These are phyloP conservation scores for Lampris megalopsis DNA, from an alignment of 2,113 vertebrate species.

Conservation along the genomic window DNA sequence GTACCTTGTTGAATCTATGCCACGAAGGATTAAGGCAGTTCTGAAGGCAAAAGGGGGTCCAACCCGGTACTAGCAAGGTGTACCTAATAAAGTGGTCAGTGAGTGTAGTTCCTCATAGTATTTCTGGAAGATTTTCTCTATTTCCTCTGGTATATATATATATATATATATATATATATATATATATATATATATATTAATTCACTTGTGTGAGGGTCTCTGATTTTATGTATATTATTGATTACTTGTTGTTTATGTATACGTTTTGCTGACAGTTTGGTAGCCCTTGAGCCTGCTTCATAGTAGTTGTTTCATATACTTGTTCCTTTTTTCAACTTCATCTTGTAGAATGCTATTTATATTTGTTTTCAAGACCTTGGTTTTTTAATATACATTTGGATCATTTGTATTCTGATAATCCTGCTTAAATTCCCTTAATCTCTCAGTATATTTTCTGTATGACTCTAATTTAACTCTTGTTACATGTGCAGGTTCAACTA, in stretches of 20 bases:
- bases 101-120: neutral
- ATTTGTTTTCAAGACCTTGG: neutral
- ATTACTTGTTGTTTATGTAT: neutral
- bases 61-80: too few relatives aligned
- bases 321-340: neutral
- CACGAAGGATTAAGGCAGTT: too few relatives aligned
- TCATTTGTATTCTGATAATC: conserved; percentile 1
- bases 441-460: neutral
- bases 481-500: too few relatives aligned
- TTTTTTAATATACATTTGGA: neutral
- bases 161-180: neutral
- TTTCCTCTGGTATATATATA: neutral
- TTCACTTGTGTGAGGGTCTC: too few relatives aligned
- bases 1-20: too few relatives aligned
- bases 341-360: neutral
- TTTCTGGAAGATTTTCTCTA: neutral
- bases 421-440: neutral
- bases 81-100: too few relatives aligned
- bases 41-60: too few relatives aligned
- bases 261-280: neutral
- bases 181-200: too few relatives aligned
- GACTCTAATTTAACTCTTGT: neutral
- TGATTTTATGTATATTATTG: too few relatives aligned
- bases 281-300: neutral
- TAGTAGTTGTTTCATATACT: neutral